phyloP scores from a whole-genome alignment of 2,888 invertebrate genomes.

The Neoscelio sp. region DNA sequence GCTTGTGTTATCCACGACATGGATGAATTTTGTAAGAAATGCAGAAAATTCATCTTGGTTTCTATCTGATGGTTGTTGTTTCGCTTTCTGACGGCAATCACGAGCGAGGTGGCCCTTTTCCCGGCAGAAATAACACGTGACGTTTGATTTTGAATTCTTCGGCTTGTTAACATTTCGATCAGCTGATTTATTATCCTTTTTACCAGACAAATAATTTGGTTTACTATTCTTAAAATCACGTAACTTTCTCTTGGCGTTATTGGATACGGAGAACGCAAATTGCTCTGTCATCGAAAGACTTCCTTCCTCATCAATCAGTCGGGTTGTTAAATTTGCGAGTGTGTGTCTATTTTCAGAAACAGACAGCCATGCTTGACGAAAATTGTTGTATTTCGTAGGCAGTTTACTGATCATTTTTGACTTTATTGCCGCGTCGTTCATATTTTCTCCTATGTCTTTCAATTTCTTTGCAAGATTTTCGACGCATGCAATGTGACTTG shows the following conservation, averaged over 20 bases:
- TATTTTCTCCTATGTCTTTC: slow-evolving; percentile 37
- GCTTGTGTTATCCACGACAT: no score
- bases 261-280: slow-evolving; percentile 7
- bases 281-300: slow-evolving; percentile 13
- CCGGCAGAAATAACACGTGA: background rate
- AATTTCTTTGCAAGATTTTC: slow-evolving; percentile 42
- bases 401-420: slow-evolving; percentile 47
- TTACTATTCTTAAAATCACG: no score
- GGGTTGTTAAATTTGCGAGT: slow-evolving; percentile 37
- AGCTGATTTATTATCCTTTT: no score
- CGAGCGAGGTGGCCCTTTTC: slow-evolving; percentile 18
- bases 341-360: slow-evolving; percentile 45
- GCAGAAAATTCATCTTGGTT: background rate
- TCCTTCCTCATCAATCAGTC: slow-evolving; percentile 36
- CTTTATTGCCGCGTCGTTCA: slow-evolving; percentile 47
- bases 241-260: background rate
- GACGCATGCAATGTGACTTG: slow-evolving; percentile 42
- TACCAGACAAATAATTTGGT: no score
- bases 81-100: background rate
- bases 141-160: slow-evolving; percentile 12
- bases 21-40: background rate
- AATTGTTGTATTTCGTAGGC: slow-evolving; percentile 40
- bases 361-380: slow-evolving; percentile 54
- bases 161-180: no score
- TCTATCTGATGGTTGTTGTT: background rate